Percentiles rank a stretch among this genome's conserved stretches.
Conservation (phyloP, 1,140 invertebrate species). For the Matsumurasca onukii region DNA sequence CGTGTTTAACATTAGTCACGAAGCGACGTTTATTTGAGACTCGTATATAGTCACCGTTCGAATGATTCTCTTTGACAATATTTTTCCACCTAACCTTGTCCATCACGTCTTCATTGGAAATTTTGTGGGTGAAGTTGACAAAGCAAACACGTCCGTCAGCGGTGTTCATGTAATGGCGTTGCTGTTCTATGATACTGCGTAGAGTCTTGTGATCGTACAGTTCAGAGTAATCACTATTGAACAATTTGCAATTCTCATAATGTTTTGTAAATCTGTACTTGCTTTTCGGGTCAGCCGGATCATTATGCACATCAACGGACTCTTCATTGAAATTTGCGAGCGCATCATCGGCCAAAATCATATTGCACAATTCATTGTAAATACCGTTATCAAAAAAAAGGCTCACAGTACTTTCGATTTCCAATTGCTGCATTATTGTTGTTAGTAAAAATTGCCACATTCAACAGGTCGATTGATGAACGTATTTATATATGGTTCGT, state of each 20-base stretch:
- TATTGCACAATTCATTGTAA: not conserved
- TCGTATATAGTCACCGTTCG: not conserved
- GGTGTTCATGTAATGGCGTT: not conserved
- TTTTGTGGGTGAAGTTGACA: not conserved
- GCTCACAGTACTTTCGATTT: not conserved
- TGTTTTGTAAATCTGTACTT: not conserved
- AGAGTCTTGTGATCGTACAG: not conserved
- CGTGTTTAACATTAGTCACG: not conserved
- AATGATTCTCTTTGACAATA: not conserved
- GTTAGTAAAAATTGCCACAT: slow-evolving; percentile 11
- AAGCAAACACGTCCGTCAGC: not conserved
- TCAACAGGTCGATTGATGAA: slow-evolving; percentile 12
- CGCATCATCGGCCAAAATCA: not conserved
- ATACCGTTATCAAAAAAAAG: not conserved
- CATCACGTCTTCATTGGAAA: not conserved
- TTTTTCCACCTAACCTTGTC: not conserved
- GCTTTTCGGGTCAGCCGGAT: not conserved
- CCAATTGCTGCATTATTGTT: not conserved
- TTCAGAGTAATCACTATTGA: not conserved
- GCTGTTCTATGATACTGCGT: not conserved
- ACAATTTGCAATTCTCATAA: not conserved
- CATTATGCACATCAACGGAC: not conserved
- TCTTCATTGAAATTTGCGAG: not conserved
- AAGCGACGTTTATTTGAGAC: not conserved
- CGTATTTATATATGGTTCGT: slow-evolving; percentile 17